Evolutionary conservation across 2,888 invertebrate genomes (phyloP), one percentile per base, ranked within the genome.

Genomic region (Eristalinus aeneus): DNA sequence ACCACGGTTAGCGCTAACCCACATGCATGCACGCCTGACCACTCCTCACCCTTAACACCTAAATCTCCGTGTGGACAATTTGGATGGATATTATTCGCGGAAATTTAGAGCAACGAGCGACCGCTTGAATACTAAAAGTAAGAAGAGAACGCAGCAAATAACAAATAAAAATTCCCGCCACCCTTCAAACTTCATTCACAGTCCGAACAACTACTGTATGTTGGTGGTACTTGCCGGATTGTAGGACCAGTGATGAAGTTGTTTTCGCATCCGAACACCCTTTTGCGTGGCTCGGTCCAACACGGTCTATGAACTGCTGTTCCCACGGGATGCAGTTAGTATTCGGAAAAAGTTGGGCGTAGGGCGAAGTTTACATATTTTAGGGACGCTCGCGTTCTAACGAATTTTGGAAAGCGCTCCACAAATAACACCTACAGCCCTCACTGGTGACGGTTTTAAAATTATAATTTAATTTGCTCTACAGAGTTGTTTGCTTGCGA

Each of bases 391-490:
- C 39, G 39, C 10, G 10, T 12, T 10, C 36, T 36, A 11, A 11
- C 36, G 5, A 39, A 11, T 36, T 36, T 5, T 6, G 23, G 58
- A 58, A 31, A 9, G 67, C 72, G 12, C 16, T 68, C 68, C 72
- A 82, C 67, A 82, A 82, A 82, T 76, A 75, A 23, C 36, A 3
- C 11, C 9, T 3, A 8, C 27, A 27, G 16, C 34, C 12, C 27
- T 53, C 46, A 6, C 16, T 9, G 32, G 36, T 10, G 39, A 39
- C 58, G 36, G 65, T 54, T 71, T 27, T 27, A 65, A 72, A 84
- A 71, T 84, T 78, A 46, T 67, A 71, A 75, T 71, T 75, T 78
- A 31, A 84, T 71, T 74, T 84, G 65, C 60, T 78, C 53, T 36
- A 58, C 31, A 64, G 58, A 73, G 58, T 39, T 46, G 64, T 32